These are phyloP conservation scores for Leucophora obtusa DNA, from an alignment of 2,888 invertebrate species.

Conservation along the genomic window DNA sequence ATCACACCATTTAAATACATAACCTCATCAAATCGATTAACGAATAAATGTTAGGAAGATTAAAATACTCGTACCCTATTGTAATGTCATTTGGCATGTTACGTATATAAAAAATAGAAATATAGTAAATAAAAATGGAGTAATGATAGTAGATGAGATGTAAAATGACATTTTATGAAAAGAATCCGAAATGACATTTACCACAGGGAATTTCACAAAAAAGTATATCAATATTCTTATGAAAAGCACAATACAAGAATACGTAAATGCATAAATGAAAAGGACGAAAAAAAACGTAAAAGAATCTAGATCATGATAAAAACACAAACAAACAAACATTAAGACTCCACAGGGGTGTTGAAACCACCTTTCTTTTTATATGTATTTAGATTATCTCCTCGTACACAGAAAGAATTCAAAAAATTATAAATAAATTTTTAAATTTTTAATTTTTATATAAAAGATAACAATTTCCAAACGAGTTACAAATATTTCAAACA, in stretches of 20 bases:
- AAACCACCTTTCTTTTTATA: constrained; percentile 48
- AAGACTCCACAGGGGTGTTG: constrained; percentile 49
- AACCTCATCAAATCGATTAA: too few species aligned
- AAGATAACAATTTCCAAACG: too few species aligned
- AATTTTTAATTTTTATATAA: too few species aligned
- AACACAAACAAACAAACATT: constrained; percentile 39
- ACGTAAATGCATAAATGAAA: constrained; percentile 10
- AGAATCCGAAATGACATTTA: constrained; percentile 56
- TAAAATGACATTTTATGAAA: constrained; percentile 58
- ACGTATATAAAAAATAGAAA: constrained; percentile 19
- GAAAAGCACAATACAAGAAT: constrained; percentile 5
- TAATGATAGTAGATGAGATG: constrained; percentile 50
- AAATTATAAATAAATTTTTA: too few species aligned
- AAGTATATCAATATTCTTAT: constrained; percentile 25
- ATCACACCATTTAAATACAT: too few species aligned
- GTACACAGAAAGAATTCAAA: too few species aligned
- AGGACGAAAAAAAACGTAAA: background rate
- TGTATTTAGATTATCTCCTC: constrained; percentile 22
- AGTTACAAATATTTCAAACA: too few species aligned
- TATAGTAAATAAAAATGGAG: constrained; percentile 30
- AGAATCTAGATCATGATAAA: constrained; percentile 53
- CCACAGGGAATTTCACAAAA: constrained; percentile 52
- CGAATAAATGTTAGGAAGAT: background rate
- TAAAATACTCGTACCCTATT: constrained; percentile 34
- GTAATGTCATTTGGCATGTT: constrained; percentile 13